phyloP scores from a whole-genome alignment of 2,888 invertebrate genomes.

The Meloe dianella region DNA sequence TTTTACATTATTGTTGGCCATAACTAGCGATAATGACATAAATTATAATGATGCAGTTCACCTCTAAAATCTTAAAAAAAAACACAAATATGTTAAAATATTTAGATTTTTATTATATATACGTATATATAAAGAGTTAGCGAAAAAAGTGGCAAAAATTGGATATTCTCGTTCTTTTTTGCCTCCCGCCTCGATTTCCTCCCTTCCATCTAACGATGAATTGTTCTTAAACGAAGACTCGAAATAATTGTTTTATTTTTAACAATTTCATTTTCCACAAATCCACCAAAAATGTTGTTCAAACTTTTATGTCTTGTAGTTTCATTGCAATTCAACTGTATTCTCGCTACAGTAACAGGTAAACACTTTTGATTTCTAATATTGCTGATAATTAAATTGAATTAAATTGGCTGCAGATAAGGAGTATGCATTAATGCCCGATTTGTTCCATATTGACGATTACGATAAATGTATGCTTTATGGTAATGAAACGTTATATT shows the following conservation, averaged over 20 bases:
- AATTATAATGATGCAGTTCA: no score
- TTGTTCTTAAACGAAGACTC: not conserved
- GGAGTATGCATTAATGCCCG: slow-evolving; percentile 44
- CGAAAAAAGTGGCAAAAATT: no score
- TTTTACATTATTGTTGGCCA: no score
- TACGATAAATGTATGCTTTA: slow-evolving; percentile 45
- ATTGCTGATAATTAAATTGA: slow-evolving; percentile 5
- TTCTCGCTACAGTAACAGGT: slow-evolving; percentile 6
- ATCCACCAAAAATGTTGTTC: not conserved
- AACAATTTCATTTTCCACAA: not conserved
- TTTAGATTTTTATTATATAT: no score
- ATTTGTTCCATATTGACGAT: slow-evolving; percentile 43
- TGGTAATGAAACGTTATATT: slow-evolving; percentile 40
- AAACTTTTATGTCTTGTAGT: not conserved
- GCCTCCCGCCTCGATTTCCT: no score
- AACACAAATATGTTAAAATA: no score
- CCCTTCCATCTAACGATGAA: no score
- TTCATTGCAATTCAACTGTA: not conserved
- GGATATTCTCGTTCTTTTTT: no score
- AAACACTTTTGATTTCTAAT: not conserved
- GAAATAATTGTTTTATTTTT: not conserved
- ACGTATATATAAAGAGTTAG: no score
- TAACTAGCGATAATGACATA: no score
- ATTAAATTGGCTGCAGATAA: slow-evolving; percentile 29
- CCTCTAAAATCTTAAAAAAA: no score